Conservation (phyloP, 53 echinoderm and acorn worm species). For the Henricia sp. region DNA sequence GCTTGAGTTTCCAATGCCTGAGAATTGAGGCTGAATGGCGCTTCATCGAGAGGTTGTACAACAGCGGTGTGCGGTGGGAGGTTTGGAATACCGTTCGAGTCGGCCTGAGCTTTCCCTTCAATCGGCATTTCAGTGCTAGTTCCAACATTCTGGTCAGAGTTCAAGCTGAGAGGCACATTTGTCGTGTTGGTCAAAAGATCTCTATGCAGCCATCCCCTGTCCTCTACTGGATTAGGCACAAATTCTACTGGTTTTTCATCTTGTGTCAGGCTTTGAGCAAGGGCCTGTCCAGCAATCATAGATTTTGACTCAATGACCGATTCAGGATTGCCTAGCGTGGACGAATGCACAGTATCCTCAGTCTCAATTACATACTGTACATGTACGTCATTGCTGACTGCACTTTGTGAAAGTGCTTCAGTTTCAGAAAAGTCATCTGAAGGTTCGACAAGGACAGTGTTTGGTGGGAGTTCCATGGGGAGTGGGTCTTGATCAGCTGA, state of each 20-base stretch:
- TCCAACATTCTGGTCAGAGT: not conserved
- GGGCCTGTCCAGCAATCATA: not conserved
- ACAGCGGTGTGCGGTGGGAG: not conserved
- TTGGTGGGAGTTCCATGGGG: conserved; percentile 26
- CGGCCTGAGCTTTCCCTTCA: conserved; percentile 19
- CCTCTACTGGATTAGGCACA: conserved; percentile 4
- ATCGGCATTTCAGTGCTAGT: not conserved
- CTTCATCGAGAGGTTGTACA: not conserved
- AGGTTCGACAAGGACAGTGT: conserved; percentile 6
- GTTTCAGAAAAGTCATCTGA: not conserved
- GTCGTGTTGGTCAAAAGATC: conserved; percentile 13
- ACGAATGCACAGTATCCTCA: not conserved
- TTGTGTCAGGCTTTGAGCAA: not conserved
- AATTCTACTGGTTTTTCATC: conserved; percentile 1
- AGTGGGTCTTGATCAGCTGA: conserved; percentile 12
- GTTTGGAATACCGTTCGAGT: not conserved
- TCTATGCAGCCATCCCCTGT: conserved; percentile 47
- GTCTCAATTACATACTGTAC: not conserved
- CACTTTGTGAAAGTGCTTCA: not conserved
- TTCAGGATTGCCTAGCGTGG: not conserved
- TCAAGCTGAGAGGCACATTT: not conserved
- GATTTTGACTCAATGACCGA: not conserved
- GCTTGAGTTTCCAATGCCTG: not conserved
- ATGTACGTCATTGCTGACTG: not conserved
- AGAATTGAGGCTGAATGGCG: not conserved